Evolutionary conservation across 1,140 invertebrate genomes (phyloP).

Genomic region (Panonychus citri): DNA sequence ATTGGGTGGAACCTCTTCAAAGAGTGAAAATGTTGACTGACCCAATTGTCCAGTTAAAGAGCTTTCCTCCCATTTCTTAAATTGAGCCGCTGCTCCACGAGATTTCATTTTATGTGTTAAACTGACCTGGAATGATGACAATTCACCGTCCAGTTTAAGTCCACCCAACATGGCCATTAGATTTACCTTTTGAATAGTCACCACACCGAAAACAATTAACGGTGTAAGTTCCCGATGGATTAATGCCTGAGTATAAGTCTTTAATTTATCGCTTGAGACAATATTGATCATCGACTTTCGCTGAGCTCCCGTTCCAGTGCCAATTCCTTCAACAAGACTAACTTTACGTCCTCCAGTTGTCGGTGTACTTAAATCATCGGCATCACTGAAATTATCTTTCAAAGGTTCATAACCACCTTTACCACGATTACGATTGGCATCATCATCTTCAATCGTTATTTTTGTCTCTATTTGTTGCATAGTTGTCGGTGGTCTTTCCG

Average conservation of each 20-base stretch:
- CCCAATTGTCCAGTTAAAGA: conserved; percentile 73
- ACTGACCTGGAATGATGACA: conserved; percentile 50
- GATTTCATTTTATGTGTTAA: conserved; percentile 46
- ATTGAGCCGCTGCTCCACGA: conserved; percentile 27
- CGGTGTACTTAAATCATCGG: conserved; percentile 22
- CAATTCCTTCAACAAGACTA: conserved; percentile 14
- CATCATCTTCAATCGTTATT: conserved; percentile 27
- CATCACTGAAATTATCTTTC: conserved; percentile 20
- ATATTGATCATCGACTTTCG: conserved; percentile 3
- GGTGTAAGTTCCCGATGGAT: conserved; percentile 27
- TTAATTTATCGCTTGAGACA: conserved; percentile 11
- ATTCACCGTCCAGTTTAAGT: conserved; percentile 69
- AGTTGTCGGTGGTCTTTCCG: not conserved
- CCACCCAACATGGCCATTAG: conserved; percentile 73
- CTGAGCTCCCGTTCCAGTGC: not conserved
- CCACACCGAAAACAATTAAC: conserved; percentile 59
- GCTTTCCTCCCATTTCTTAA: conserved; percentile 41
- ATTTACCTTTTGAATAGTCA: conserved; percentile 60
- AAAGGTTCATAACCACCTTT: conserved; percentile 29
- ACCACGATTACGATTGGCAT: conserved; percentile 22
- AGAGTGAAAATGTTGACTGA: conserved; percentile 65
- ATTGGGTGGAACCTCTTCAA: conserved; percentile 58
- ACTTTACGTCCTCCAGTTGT: conserved; percentile 10
- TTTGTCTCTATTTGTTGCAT: conserved; percentile 6
- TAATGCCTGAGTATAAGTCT: conserved; percentile 18